A percentile compares a stretch with the other conserved stretches of the same genome.
phyloP scores from a whole-genome alignment of 53 echinoderm and acorn worm species.

The Echinarachnius parma region DNA sequence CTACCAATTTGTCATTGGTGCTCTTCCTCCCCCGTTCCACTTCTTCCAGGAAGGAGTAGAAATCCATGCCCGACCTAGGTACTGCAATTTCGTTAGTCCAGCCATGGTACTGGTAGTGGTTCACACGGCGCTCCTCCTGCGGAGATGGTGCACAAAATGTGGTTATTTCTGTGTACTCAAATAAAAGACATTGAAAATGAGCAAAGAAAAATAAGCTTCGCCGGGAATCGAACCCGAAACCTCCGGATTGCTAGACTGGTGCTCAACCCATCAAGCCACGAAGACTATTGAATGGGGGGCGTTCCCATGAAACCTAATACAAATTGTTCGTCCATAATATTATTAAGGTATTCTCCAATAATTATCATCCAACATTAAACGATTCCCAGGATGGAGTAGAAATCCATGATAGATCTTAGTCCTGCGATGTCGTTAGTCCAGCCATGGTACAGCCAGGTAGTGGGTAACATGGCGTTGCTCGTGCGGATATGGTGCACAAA shows the following conservation, averaged over 20 bases:
- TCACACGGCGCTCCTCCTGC: constrained; percentile 15
- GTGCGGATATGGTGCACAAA: neutral
- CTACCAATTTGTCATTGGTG: constrained; percentile 39
- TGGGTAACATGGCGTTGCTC: constrained; percentile 38
- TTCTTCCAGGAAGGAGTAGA: constrained; percentile 50
- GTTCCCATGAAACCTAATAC: too few species aligned
- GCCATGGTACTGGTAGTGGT: constrained; percentile 56
- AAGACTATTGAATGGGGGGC: too few species aligned
- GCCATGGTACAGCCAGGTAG: constrained; percentile 49
- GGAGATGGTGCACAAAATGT: too few species aligned
- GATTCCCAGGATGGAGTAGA: constrained; percentile 49
- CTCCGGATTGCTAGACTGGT: too few species aligned
- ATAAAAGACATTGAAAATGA: neutral
- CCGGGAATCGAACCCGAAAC: too few species aligned
- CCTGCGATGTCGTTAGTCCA: constrained; percentile 53
- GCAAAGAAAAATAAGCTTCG: too few species aligned
- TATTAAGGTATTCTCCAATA: too few species aligned
- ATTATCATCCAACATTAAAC: constrained; percentile 56
- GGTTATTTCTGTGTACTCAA: neutral
- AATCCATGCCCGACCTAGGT: constrained; percentile 40
- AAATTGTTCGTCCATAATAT: too few species aligned
- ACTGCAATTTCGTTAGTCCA: constrained; percentile 53
- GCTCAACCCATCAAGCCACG: too few species aligned
- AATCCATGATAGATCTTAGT: constrained; percentile 42
- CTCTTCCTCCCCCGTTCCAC: constrained; percentile 52